Percentiles rank a stretch among this genome's conserved stretches.
These are phyloP conservation scores for Odocoileus hemionus DNA, from an alignment of 2,113 vertebrate genomes.

Conservation along the genomic window DNA sequence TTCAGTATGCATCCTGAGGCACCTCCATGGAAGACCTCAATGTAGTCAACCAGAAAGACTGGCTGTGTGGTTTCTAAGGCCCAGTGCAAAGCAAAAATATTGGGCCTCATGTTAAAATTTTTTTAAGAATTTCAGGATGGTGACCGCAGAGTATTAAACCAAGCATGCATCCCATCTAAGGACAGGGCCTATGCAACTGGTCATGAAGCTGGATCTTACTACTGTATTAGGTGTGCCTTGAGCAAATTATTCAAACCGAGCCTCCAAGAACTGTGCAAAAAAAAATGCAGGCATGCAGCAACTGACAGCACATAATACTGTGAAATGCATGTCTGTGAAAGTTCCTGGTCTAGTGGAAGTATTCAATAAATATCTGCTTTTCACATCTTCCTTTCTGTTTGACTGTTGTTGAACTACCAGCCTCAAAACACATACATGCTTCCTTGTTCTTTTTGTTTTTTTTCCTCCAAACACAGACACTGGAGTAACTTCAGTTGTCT, in stretches of 20 bases:
- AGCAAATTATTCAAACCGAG: background rate
- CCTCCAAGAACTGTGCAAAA: background rate
- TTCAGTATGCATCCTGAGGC: background rate
- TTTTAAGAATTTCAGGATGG: background rate
- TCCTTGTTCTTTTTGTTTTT: background rate
- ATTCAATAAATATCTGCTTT: background rate
- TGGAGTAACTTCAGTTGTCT: background rate
- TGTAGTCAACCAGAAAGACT: background rate
- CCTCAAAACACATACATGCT: background rate
- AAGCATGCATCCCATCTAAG: background rate
- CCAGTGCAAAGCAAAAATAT: background rate
- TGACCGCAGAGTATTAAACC: background rate
- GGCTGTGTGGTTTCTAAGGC: background rate
- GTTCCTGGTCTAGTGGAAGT: background rate
- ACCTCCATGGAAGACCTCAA: background rate
- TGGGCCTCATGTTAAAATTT: background rate
- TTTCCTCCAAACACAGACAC: background rate
- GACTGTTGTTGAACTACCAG: background rate
- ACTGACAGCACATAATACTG: background rate
- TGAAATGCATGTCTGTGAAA: background rate
- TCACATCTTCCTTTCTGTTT: background rate
- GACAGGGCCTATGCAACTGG: background rate
- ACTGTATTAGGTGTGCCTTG: background rate
- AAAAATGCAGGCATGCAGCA: background rate
- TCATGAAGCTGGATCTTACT: background rate